A percentile compares a stretch with the other conserved stretches of the same genome.
phyloP scores from a whole-genome alignment of 2,888 invertebrate species.

The Onchidella celtica region DNA sequence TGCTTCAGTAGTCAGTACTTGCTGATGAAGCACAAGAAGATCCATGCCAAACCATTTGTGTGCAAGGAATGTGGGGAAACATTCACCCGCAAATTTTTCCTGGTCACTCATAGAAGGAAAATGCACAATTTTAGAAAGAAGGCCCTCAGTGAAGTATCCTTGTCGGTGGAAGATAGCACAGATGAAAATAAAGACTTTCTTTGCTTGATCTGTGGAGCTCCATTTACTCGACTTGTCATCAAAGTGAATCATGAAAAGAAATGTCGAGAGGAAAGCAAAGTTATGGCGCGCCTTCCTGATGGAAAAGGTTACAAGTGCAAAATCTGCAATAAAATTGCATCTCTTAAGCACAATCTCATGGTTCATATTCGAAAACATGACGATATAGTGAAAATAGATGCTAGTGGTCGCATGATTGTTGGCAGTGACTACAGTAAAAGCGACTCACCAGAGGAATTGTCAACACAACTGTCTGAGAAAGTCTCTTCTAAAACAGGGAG shows the following conservation, averaged over 20 bases:
- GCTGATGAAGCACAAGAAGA: constrained; percentile 43
- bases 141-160: background rate
- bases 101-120: constrained; percentile 32
- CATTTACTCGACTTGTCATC: constrained; percentile 44
- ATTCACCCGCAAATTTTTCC: constrained; percentile 44
- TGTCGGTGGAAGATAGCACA: background rate
- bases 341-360: constrained; percentile 49
- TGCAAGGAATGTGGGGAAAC: constrained; percentile 37
- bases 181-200: background rate
- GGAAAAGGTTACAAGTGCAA: constrained; percentile 48
- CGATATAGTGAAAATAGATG: constrained; percentile 3
- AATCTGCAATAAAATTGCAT: constrained; percentile 42
- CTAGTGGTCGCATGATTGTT: background rate
- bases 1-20: constrained; percentile 44
- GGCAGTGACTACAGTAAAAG: background rate
- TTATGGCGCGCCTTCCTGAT: constrained; percentile 27
- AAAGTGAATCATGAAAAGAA: constrained; percentile 50
- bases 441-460: background rate
- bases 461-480: background rate
- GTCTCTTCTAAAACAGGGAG: background rate
- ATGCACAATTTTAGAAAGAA: constrained; percentile 8
- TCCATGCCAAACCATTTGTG: constrained; percentile 38
- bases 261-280: constrained; percentile 48
- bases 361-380: constrained; percentile 44
- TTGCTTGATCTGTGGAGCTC: constrained; percentile 38